A percentile compares a stretch with the other conserved stretches of the same genome.
Evolutionary conservation across 2,888 invertebrate species (phyloP).

Genomic region (Thyatira batis): DNA sequence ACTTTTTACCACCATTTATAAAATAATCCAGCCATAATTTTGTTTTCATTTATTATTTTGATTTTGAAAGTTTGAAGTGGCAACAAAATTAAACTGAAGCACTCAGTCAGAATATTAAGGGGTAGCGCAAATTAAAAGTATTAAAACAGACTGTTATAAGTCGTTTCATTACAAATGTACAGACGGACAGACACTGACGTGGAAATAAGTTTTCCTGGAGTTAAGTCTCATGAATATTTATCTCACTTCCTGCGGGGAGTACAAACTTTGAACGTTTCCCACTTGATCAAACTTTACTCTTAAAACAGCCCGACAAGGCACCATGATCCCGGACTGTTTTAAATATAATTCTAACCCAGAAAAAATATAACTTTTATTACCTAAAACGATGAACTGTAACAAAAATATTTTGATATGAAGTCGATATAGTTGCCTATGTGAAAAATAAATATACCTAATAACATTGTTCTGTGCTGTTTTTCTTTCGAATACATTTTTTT

Average conservation of each 20-base stretch:
- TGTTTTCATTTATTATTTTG: slow-evolving; percentile 5
- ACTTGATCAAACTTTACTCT: slow-evolving; percentile 79
- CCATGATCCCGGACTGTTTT: slow-evolving; percentile 43
- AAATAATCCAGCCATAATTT: slow-evolving; percentile 2
- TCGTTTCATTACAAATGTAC: slow-evolving; percentile 74
- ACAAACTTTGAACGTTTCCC: slow-evolving; percentile 74
- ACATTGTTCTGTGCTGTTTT: not conserved
- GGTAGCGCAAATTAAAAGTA: slow-evolving; percentile 57
- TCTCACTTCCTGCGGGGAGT: slow-evolving; percentile 68
- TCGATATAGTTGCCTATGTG: not conserved
- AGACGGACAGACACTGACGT: slow-evolving; percentile 74
- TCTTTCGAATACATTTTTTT: too few species aligned
- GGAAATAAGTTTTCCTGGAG: slow-evolving; percentile 74
- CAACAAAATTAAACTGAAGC: slow-evolving; percentile 13
- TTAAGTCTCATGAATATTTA: slow-evolving; percentile 80
- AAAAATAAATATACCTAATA: too few species aligned
- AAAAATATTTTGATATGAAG: not conserved
- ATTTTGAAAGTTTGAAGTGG: slow-evolving; percentile 14
- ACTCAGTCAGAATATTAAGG: slow-evolving; percentile 41
- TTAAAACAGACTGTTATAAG: slow-evolving; percentile 65
- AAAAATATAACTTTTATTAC: slow-evolving; percentile 20
- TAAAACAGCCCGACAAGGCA: slow-evolving; percentile 48
- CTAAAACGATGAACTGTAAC: not conserved
- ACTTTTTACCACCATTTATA: too few species aligned
- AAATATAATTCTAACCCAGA: slow-evolving; percentile 39